Conservation (phyloP, 2,888 invertebrate genomes). For the Troilus luridus region DNA sequence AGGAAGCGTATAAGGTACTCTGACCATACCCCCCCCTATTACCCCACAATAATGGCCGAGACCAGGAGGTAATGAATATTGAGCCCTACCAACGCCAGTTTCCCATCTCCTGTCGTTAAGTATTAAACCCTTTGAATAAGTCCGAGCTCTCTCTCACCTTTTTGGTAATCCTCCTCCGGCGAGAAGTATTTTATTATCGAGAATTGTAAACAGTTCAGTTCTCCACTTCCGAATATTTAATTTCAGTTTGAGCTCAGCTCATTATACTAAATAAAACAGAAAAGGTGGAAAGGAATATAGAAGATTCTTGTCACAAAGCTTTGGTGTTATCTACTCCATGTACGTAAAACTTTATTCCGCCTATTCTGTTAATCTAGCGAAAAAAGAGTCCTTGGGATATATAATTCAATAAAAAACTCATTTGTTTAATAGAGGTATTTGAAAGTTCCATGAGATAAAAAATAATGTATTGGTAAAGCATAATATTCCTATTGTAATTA, state of each 20-base stretch:
- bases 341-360: too few relatives aligned
- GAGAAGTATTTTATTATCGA: neutral
- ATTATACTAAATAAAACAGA: neutral
- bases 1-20: neutral
- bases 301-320: too few relatives aligned
- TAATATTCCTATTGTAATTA: too few relatives aligned
- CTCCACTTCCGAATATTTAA: neutral
- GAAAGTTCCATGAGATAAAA: too few relatives aligned
- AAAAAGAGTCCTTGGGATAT: too few relatives aligned
- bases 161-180: neutral
- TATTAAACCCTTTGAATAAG: neutral
- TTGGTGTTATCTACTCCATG: too few relatives aligned
- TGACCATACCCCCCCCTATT: neutral
- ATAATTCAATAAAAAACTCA: too few relatives aligned
- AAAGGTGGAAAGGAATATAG: too few relatives aligned
- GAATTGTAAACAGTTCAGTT: neutral
- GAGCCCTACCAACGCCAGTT: neutral
- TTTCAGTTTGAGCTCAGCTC: neutral
- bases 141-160: neutral
- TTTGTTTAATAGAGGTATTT: too few relatives aligned
- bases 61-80: neutral
- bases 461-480: too few relatives aligned
- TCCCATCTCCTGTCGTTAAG: conserved; percentile 25
- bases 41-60: neutral
- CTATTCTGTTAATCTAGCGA: too few relatives aligned